phyloP scores from a whole-genome alignment of 2,888 invertebrate genomes.

The Tinea semifulvella region DNA sequence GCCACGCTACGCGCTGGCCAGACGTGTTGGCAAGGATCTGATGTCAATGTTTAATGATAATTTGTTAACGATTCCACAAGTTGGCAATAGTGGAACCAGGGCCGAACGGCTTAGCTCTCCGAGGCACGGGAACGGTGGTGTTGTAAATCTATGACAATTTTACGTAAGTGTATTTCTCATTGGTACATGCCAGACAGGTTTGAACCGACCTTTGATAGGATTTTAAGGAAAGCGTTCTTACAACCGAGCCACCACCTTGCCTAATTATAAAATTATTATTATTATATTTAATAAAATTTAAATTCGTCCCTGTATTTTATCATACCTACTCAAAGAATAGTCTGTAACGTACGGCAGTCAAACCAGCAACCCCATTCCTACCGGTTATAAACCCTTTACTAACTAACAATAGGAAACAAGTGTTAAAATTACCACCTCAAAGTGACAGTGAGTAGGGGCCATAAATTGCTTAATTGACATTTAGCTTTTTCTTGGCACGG shows the following conservation, averaged over 20 bases:
- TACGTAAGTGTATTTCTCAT: no score
- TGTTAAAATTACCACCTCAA: conserved; percentile 6
- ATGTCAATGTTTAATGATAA: no score
- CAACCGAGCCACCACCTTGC: neutral
- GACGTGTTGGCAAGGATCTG: no score
- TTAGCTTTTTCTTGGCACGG: conserved; percentile 1
- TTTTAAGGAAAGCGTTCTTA: no score
- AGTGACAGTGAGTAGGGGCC: conserved; percentile 2
- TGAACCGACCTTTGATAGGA: no score
- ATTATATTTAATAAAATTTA: neutral
- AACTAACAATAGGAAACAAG: conserved; percentile 4
- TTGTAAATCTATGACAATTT: no score
- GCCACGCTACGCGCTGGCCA: no score
- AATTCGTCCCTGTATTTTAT: conserved; percentile 6
- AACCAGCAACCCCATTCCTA: conserved; percentile 5
- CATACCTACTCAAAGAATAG: neutral
- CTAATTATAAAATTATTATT: neutral
- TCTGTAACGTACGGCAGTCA: conserved; percentile 9
- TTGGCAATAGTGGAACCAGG: no score
- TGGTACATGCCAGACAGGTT: no score
- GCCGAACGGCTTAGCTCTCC: no score
- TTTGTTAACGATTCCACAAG: no score
- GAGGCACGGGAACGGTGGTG: no score
- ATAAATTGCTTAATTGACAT: conserved; percentile 7
- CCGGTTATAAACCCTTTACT: conserved; percentile 8